Conservation (phyloP, 2,113 vertebrate species). For the Brachyhypopomus occidentalis region DNA sequence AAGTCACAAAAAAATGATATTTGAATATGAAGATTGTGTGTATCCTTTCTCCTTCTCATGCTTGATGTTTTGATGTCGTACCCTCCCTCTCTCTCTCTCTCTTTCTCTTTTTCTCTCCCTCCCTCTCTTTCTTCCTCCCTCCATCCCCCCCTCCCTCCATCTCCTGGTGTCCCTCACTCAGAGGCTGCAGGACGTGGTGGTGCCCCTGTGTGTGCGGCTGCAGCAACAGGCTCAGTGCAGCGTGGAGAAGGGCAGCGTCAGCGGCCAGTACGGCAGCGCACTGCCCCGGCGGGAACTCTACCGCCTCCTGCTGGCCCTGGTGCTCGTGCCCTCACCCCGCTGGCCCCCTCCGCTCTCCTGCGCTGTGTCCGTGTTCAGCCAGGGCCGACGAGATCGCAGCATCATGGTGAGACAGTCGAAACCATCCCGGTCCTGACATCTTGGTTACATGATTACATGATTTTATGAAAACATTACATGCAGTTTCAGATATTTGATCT, state of each 20-base stretch:
- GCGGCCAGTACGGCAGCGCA: conserved; percentile 79
- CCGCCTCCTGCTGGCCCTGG: conserved; percentile 79
- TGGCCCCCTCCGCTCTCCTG: conserved; percentile 84
- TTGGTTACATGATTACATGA: too few species aligned
- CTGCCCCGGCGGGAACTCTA: conserved; percentile 78
- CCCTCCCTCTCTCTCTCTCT: not conserved
- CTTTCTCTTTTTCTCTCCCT: not conserved
- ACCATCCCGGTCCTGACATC: not conserved
- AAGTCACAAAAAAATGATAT: too few species aligned
- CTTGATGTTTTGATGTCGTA: too few species aligned
- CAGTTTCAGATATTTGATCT: too few species aligned
- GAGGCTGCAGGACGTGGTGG: conserved; percentile 82
- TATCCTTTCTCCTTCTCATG: too few species aligned
- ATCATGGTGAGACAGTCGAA: conserved; percentile 70
- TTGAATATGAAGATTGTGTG: too few species aligned
- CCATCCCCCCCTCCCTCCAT: not conserved
- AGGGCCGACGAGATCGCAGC: conserved; percentile 76
- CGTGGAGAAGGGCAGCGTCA: conserved; percentile 38
- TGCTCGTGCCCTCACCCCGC: conserved; percentile 79
- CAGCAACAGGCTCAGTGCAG: conserved; percentile 74
- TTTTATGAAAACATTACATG: too few species aligned
- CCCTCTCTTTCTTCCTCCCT: not conserved
- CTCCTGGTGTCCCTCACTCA: too few species aligned
- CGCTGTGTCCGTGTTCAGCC: conserved; percentile 80
- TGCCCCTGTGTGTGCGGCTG: conserved; percentile 80